phyloP scores from a whole-genome alignment of 2,888 invertebrate genomes.

The Acanthosoma haemorrhoidale region DNA sequence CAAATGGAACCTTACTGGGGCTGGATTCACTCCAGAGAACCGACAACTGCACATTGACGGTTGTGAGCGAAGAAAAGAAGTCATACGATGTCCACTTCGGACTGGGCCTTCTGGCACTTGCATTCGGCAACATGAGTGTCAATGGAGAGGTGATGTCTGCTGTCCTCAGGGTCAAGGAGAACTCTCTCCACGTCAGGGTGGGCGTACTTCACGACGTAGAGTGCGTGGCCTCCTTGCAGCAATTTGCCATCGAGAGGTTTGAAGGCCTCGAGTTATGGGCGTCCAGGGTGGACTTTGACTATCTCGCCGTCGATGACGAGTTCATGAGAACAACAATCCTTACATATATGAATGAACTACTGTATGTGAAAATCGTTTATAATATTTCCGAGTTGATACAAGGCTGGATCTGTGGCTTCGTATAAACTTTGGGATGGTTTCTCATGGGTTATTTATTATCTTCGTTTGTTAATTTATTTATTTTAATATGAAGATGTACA shows the following conservation, averaged over 20 bases:
- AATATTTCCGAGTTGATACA: no score
- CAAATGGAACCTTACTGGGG: neutral
- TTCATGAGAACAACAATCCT: no score
- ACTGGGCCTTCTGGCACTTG: neutral
- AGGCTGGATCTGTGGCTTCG: no score
- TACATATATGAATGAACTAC: no score
- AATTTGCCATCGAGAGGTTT: neutral
- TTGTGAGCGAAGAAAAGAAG: no score
- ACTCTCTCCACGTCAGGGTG: neutral
- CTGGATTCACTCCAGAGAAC: neutral
- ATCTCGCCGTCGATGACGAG: neutral
- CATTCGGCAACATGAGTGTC: neutral
- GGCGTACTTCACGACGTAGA: neutral
- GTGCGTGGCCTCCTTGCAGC: neutral
- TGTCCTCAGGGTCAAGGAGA: neutral
- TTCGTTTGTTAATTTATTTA: no score
- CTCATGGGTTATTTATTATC: no score
- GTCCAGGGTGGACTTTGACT: neutral
- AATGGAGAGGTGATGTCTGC: neutral
- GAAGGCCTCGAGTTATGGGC: neutral
- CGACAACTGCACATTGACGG: neutral
- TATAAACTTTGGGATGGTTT: no score
- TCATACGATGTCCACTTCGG: neutral
- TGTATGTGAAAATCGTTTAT: no score
- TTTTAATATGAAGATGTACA: no score